These are phyloP conservation scores for Anoplopoma fimbria DNA, from an alignment of 2,113 vertebrate genomes.

Conservation along the genomic window DNA sequence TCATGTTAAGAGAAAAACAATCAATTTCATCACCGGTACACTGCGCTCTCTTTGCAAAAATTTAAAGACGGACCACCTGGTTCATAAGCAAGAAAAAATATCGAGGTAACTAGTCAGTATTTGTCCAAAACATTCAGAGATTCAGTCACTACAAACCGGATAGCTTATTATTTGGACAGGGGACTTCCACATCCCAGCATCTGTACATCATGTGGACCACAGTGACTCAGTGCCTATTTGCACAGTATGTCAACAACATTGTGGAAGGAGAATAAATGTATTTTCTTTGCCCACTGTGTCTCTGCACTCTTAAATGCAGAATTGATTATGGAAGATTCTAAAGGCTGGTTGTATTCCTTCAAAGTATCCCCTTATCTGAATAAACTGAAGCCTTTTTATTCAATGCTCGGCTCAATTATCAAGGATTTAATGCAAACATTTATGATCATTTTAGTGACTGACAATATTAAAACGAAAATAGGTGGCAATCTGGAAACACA, in stretches of 20 bases:
- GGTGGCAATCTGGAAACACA: no score
- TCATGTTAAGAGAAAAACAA: constrained; percentile 1
- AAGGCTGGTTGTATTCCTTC: constrained; percentile 9
- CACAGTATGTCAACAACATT: constrained; percentile 22
- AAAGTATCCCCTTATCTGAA: neutral
- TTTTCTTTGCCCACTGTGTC: constrained; percentile 36
- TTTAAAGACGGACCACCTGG: neutral
- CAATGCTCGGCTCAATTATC: no score
- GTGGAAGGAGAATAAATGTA: constrained; percentile 32
- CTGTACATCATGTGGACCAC: constrained; percentile 20
- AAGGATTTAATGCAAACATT: no score
- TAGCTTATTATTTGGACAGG: neutral
- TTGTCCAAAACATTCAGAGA: neutral
- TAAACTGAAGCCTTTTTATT: no score
- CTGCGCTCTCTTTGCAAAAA: neutral
- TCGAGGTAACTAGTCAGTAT: neutral
- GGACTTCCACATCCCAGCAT: neutral
- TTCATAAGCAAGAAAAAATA: neutral
- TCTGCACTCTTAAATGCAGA: constrained; percentile 11
- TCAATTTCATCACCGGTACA: neutral
- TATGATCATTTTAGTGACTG: no score
- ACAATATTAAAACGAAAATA: no score
- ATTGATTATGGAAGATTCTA: constrained; percentile 18
- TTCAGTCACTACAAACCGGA: neutral
- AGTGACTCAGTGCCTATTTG: constrained; percentile 44